Percentiles rank a stretch among this genome's conserved stretches.
These are phyloP conservation scores for Columba guinea DNA, from an alignment of 2,797 vertebrate genomes.

Conservation along the genomic window DNA sequence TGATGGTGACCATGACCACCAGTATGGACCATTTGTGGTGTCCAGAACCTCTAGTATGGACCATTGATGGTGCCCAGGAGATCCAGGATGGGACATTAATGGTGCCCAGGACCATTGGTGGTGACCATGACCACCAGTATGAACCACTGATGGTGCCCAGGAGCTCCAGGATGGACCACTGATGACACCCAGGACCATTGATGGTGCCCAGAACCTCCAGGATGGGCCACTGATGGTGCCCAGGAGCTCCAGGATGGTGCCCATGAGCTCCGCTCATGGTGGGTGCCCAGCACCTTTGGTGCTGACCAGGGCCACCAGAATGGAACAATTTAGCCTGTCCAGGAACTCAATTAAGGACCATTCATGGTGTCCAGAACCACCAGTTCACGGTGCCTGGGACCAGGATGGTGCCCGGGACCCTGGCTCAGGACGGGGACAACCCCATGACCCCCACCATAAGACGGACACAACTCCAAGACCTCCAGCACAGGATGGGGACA, in stretches of 20 bases:
- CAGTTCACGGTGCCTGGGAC: neutral
- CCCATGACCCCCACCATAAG: fast-evolving
- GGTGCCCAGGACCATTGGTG: neutral
- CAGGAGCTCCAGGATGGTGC: too few species aligned
- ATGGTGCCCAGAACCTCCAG: too few species aligned
- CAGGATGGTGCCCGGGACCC: neutral
- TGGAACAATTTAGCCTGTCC: neutral
- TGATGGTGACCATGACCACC: neutral
- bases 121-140: too few species aligned
- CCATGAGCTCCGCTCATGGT: too few species aligned
- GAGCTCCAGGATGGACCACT: neutral
- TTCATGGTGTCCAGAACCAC: neutral
- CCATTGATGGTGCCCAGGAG: neutral
- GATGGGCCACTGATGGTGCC: too few species aligned
- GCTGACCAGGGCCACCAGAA: neutral
- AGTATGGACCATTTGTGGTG: neutral
- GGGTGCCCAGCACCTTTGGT: too few species aligned
- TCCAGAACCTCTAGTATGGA: neutral
- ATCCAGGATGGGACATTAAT: neutral
- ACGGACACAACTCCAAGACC: neutral
- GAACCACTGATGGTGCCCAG: neutral
- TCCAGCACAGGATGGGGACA: neutral
- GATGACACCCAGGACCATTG: too few species aligned
- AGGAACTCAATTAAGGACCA: neutral
- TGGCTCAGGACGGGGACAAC: neutral